A percentile compares a stretch with the other conserved stretches of the same genome.
Conservation (phyloP, 2,888 invertebrate species). For the Alloplasta piceator region DNA sequence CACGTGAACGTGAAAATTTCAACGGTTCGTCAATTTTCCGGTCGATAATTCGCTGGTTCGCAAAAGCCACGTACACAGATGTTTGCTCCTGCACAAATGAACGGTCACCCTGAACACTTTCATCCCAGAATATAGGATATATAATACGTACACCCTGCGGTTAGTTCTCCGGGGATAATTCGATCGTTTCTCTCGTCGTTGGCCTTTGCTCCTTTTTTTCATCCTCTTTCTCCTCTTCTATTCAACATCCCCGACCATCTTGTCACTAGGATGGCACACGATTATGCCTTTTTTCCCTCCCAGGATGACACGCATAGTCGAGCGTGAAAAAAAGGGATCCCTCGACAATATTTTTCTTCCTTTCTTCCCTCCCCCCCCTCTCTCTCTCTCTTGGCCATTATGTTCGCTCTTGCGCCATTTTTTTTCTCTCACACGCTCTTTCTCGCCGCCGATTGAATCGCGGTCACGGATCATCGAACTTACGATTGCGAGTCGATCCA, state of each 20-base stretch:
- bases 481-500: conserved; percentile 13
- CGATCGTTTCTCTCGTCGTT: conserved; percentile 3
- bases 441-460: conserved; percentile 47
- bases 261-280: conserved; percentile 32
- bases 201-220: neutral
- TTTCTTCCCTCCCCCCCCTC: neutral
- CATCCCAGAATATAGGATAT: neutral
- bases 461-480: conserved; percentile 49
- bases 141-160: neutral
- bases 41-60: conserved; percentile 33
- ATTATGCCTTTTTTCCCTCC: conserved; percentile 31
- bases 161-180: neutral
- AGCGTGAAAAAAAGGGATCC: conserved; percentile 36
- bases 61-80: conserved; percentile 7
- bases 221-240: conserved; percentile 3
- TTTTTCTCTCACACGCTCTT: neutral
- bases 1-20: conserved; percentile 37
- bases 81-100: neutral
- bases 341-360: conserved; percentile 10
- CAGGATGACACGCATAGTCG: conserved; percentile 42
- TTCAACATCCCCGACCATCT: conserved; percentile 13
- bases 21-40: conserved; percentile 55
- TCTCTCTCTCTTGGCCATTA: neutral
- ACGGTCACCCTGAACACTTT: conserved; percentile 3
- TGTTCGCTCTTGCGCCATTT: neutral